A percentile compares a stretch with the other conserved stretches of the same genome.
Conservation (phyloP, 2,888 invertebrate species). For the Reticulitermes lucifugus region DNA sequence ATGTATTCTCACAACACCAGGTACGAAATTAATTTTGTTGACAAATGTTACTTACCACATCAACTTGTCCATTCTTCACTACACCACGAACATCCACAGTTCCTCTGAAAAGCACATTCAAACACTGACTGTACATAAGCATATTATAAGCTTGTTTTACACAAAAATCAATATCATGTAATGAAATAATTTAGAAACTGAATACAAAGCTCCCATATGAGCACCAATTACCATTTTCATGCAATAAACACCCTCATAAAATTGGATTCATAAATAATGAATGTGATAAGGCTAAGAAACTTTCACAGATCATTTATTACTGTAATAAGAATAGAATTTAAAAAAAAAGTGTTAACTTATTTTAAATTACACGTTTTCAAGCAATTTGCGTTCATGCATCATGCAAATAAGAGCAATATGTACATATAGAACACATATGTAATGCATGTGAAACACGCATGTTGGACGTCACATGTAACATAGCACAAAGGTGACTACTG, state of each 20-base stretch:
- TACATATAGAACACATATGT: no score
- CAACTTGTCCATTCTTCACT: constrained; percentile 76
- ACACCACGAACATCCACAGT: constrained; percentile 78
- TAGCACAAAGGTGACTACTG: not conserved
- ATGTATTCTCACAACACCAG: no score
- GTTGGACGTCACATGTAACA: not conserved
- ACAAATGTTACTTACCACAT: constrained; percentile 71
- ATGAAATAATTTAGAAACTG: not conserved
- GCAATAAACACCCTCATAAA: not conserved
- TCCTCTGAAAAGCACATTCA: constrained; percentile 68
- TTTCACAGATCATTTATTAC: no score
- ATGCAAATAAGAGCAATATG: not conserved
- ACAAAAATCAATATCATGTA: not conserved
- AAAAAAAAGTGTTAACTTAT: no score
- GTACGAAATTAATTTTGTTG: no score
- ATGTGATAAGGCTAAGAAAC: no score
- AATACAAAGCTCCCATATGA: not conserved
- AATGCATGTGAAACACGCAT: not conserved
- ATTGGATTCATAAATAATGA: no score
- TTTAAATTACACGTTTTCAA: no score
- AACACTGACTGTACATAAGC: not conserved
- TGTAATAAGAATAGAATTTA: no score
- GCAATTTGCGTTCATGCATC: no score
- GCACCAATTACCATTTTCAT: not conserved
- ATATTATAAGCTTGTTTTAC: not conserved